Base-by-base conservation (phyloP, 1,140 invertebrate species). In the Akabosia matsudoensis region DNA sequence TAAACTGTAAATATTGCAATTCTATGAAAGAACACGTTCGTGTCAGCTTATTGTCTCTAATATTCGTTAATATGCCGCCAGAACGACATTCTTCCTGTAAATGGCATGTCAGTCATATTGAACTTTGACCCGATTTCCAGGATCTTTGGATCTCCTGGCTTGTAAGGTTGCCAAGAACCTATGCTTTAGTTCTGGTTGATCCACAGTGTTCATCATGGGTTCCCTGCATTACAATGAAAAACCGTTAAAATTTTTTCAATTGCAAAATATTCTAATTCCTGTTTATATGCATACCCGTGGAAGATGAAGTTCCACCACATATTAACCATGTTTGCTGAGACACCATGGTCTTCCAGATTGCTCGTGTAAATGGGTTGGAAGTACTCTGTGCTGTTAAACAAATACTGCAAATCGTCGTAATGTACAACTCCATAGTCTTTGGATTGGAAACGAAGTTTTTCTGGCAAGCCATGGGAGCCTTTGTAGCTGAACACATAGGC, bases 331-430 rank as follows among this genome's bases (percentile, higher is more conserved):
- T 76, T 76, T 34, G 70, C 75, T 3, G 70, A 45, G 16, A 76
- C 70, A 24, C 24, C 13, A 30, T 54, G 71, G 37, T 76, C 75
- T 14, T 52, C 51, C 14, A 18, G 30, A 28, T 26, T 37, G 0
- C 37, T 28, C 24, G 64, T 10, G 7, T 72, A 28, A 37, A 70
- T 70, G 33, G 75, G 75, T n/a, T 67, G 61, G 30, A 73, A 76
- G 54, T 76, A 76, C 33, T 76, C 75, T 0, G 75, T 76, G 34
- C 75, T 76, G 14, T 76, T 76, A 70, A 76, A 76, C 10, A 76
- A 22, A 22, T 76, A 76, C 52, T 76, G 75, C 16, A 76, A 37
- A 24, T 76, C 75, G 64, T 76, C 75, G 33, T 72, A 72, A 70
- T 76, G 75, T 70, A 76, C 73, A 1, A 76, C 74, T 4, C 74